Percentiles rank a stretch among this genome's conserved stretches.
phyloP scores from a whole-genome alignment of 2,888 invertebrate species.

The Camptogramma bilineatum region DNA sequence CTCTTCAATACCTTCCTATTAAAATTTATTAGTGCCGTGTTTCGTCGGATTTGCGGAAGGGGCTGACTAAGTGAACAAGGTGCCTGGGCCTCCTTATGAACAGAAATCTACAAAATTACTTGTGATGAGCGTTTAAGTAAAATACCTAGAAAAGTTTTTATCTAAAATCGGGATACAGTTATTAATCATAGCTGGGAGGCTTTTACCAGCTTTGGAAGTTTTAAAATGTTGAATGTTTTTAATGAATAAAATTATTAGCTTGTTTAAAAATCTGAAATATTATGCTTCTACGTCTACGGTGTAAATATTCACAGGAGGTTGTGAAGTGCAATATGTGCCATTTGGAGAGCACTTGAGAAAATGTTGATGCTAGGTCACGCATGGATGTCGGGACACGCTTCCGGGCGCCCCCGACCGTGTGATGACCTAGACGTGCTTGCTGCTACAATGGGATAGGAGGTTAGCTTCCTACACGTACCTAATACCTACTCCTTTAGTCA shows the following conservation, averaged over 20 bases:
- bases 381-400: slow-evolving; percentile 57
- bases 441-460: slow-evolving; percentile 23
- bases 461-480: slow-evolving; percentile 5
- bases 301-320: slow-evolving; percentile 21
- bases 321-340: slow-evolving; percentile 27
- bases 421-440: slow-evolving; percentile 56
- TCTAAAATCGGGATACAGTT: neutral
- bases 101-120: slow-evolving; percentile 18
- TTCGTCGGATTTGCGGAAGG: slow-evolving; percentile 21
- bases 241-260: neutral
- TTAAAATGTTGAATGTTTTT: neutral
- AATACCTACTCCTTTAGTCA: slow-evolving; percentile 13
- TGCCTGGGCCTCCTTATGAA: slow-evolving; percentile 14
- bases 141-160: slow-evolving; percentile 1
- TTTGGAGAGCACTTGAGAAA: slow-evolving; percentile 55
- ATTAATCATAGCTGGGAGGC: neutral
- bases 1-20: slow-evolving; percentile 38
- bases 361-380: slow-evolving; percentile 70
- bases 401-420: slow-evolving; percentile 54
- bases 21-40: slow-evolving; percentile 33
- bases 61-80: slow-evolving; percentile 33
- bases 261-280: neutral
- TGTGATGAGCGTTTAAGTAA: slow-evolving; percentile 11
- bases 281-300: neutral
- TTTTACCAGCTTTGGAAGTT: neutral